Evolutionary conservation across 53 echinoderm and acorn worm genomes (phyloP).

Genomic region (Henricia sp.): DNA sequence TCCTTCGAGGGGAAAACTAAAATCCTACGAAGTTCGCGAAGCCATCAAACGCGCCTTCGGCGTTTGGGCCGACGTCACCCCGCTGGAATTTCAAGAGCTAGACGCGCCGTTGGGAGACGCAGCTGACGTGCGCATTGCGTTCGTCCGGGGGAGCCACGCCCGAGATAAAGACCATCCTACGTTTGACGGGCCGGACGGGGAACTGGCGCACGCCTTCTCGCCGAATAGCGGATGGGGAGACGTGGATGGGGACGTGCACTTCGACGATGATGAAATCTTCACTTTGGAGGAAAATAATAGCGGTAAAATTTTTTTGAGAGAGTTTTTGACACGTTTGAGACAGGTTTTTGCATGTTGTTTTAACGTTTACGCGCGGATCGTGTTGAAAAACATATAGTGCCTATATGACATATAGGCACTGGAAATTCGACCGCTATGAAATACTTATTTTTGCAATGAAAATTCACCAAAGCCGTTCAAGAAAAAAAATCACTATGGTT

Average conservation of each 20-base stretch:
- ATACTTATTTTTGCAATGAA: too few species aligned
- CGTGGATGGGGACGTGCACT: constrained; percentile 94
- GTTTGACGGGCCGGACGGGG: constrained; percentile 90
- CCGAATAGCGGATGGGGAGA: constrained; percentile 92
- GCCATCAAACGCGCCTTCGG: constrained; percentile 77
- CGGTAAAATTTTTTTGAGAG: too few species aligned
- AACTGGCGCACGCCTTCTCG: constrained; percentile 93
- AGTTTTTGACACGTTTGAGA: too few species aligned
- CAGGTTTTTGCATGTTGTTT: too few species aligned
- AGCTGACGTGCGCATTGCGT: constrained; percentile 75
- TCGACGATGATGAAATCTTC: constrained; percentile 90
- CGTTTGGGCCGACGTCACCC: constrained; percentile 80
- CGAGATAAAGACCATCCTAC: constrained; percentile 82
- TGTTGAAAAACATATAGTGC: too few species aligned
- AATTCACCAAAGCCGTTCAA: too few species aligned
- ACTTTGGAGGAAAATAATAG: constrained; percentile 67
- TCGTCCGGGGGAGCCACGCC: constrained; percentile 78
- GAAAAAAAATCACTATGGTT: too few species aligned
- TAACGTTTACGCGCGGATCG: too few species aligned
- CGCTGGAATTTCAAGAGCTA: constrained; percentile 76
- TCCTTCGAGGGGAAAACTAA: constrained; percentile 67
- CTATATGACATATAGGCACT: too few species aligned
- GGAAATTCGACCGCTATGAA: too few species aligned
- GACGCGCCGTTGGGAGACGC: constrained; percentile 44
- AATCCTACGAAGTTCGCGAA: constrained; percentile 41